phyloP scores from a whole-genome alignment of 2,113 vertebrate genomes.

The Leptocoma aspasia region DNA sequence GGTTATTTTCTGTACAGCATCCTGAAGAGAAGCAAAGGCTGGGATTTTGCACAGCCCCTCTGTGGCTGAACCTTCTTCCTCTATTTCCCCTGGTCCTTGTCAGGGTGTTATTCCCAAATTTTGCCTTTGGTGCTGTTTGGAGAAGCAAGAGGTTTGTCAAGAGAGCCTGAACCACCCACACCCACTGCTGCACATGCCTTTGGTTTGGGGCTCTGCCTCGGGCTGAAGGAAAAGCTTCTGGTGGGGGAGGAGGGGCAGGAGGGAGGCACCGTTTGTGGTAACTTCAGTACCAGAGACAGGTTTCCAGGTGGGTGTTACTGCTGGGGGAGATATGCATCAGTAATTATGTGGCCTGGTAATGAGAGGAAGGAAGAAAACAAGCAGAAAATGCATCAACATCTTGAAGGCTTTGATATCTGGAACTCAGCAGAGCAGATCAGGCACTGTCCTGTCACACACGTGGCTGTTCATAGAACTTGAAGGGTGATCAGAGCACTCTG shows the following conservation, averaged over 20 bases:
- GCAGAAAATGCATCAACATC: not conserved
- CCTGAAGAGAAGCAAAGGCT: not conserved
- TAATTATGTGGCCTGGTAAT: conserved; percentile 5
- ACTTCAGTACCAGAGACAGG: not conserved
- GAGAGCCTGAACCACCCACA: not conserved
- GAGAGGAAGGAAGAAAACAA: conserved; percentile 18
- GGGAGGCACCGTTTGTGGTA: conserved; percentile 35
- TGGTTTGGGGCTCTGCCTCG: not conserved
- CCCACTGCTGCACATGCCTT: not conserved
- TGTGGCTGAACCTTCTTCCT: not conserved
- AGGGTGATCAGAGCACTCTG: not conserved
- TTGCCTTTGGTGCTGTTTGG: not conserved
- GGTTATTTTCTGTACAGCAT: not conserved
- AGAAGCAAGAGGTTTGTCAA: not conserved
- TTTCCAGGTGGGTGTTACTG: conserved; percentile 28
- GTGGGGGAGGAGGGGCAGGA: not conserved
- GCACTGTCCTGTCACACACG: not conserved
- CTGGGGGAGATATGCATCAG: conserved; percentile 25
- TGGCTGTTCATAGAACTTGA: not conserved
- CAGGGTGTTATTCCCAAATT: not conserved
- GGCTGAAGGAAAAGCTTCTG: not conserved
- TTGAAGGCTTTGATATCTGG: not conserved
- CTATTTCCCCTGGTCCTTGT: not conserved
- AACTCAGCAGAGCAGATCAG: not conserved
- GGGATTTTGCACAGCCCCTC: not conserved